Base-by-base conservation (phyloP, 2,113 vertebrate species). In the Balaenoptera acutorostrata region DNA sequence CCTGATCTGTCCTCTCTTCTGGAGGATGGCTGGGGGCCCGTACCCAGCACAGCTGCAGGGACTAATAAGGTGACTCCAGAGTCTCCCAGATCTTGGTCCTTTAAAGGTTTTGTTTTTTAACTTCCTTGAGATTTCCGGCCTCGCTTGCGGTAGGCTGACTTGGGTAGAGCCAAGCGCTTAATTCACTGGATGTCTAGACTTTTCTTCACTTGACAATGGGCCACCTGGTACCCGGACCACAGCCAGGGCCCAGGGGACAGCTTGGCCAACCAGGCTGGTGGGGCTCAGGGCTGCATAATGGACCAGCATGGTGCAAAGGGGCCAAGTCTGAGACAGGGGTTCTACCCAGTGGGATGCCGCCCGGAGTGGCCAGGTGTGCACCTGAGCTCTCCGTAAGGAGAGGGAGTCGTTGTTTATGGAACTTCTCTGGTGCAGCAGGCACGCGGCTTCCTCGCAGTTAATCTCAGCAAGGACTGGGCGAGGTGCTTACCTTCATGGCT, bases 1-100 rank as follows among this genome's bases (percentile, higher is more conserved):
- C 55, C 55, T 33, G 66, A 33, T 1, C 0, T 1, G n/a, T 4
- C 17, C 8, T 18, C 25, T 41, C 20, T 63, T 63, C 2, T 0
- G 14, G n/a, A 68, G 52, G n/a, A 18, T 0, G 4, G 5, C 3
- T 0, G 11, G 8, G 0, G 0, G 1, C 25, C 31, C 2, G 5
- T 2, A 4, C 18, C 64, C 23, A 27, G 1, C 8, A 14, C 17
- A 29, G n/a, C 31, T 13, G 0, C 18, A 0, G 63, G 36, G 15
- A 1, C 61, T n/a, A 25, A 27, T 13, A 36, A 4, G 4, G 25
- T 3, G 2, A 12, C 52, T 49, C 18, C 3, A 0, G 9, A 23
- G 21, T 9, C 10, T 36, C 41, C 17, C 36, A 21, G 2, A 3
- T 49, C 49, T 52, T 21, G 1, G 2, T 85, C 20, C 25, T 18